Conservation (phyloP, 1,140 invertebrate genomes). For the Drosophila guanche region DNA sequence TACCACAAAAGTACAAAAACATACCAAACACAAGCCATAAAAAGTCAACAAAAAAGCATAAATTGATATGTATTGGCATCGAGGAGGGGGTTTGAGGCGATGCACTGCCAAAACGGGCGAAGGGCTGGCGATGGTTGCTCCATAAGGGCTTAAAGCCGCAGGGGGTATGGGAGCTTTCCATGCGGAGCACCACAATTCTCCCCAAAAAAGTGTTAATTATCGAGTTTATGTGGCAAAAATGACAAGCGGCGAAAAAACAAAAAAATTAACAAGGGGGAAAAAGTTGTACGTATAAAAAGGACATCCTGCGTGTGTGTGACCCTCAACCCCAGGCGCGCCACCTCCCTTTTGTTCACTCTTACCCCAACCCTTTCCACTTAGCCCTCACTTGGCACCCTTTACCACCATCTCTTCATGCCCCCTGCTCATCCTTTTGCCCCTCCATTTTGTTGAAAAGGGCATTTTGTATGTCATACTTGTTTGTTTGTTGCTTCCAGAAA, state of each 20-base stretch:
- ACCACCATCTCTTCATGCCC: neutral
- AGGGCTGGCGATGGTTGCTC: neutral
- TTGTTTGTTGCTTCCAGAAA: slow-evolving; percentile 44
- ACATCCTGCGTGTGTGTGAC: slow-evolving; percentile 5
- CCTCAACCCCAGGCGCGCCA: too few species aligned
- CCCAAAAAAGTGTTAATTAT: slow-evolving; percentile 49
- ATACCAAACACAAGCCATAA: too few species aligned
- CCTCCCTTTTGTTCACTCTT: neutral
- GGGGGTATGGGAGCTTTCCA: too few species aligned
- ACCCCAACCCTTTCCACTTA: neutral
- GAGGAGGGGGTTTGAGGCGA: too few species aligned
- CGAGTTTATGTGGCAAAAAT: slow-evolving; percentile 62
- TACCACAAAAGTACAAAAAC: too few species aligned
- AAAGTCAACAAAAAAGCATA: too few species aligned
- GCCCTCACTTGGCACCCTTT: neutral
- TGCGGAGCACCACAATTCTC: too few species aligned
- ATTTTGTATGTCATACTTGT: slow-evolving; percentile 59
- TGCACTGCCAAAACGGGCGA: neutral
- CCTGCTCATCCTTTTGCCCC: slow-evolving; percentile 1
- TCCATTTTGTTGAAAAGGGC: slow-evolving; percentile 34
- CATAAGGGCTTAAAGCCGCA: neutral
- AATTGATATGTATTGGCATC: too few species aligned
- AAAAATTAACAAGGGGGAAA: slow-evolving; percentile 1
- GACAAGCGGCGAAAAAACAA: slow-evolving; percentile 28
- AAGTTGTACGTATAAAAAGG: slow-evolving; percentile 47